Evolutionary conservation across 2,797 vertebrate species (phyloP).

Genomic region (Cynodonichthys magdalenae): DNA sequence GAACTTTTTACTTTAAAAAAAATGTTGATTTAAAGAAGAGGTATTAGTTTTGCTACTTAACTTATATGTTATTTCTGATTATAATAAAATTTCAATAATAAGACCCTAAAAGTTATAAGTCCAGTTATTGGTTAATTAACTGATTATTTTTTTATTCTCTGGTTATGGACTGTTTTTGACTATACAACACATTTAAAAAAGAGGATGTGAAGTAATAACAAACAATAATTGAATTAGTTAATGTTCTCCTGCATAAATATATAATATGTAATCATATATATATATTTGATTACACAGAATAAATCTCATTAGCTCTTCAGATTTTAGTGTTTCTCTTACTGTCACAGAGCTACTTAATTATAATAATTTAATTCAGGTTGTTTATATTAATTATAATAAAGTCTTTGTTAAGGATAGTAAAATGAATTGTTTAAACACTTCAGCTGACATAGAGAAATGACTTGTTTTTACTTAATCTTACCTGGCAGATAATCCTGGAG

Average conservation of each 20-base stretch:
- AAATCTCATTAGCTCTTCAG: too few relatives aligned
- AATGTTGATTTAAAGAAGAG: too few relatives aligned
- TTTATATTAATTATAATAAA: too few relatives aligned
- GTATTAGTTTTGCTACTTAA: background rate
- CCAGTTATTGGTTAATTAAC: background rate
- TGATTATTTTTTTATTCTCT: background rate
- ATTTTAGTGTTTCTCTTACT: too few relatives aligned
- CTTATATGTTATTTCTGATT: background rate
- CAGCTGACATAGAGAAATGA: background rate
- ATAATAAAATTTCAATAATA: background rate
- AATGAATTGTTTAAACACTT: background rate
- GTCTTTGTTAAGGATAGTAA: background rate
- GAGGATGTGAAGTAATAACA: background rate
- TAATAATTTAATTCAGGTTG: too few relatives aligned
- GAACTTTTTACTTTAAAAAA: background rate
- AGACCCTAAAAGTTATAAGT: background rate
- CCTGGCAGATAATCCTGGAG: constrained; percentile 87
- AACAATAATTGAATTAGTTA: background rate
- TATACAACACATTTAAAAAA: background rate
- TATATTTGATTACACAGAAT: too few relatives aligned
- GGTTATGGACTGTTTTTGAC: background rate
- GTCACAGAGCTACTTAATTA: too few relatives aligned
- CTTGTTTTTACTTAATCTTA: background rate
- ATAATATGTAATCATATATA: too few relatives aligned
- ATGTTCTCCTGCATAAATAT: background rate